Conservation (phyloP, 1,140 invertebrate species). For the Drosophila kikkawai region DNA sequence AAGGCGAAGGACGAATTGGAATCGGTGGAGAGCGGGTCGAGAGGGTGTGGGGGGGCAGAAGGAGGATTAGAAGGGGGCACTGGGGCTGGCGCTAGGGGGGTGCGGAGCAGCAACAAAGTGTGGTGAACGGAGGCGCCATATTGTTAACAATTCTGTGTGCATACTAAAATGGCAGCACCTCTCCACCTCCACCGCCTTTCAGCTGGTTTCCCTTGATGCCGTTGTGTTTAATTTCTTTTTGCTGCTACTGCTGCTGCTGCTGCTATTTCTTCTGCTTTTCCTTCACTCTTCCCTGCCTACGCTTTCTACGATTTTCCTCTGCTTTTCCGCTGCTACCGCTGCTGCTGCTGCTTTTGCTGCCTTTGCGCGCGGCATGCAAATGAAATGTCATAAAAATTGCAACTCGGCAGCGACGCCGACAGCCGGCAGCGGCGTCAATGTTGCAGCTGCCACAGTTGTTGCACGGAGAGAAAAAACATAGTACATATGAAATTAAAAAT, state of each 20-base stretch:
- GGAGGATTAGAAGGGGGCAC: neutral
- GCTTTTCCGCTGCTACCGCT: constrained; percentile 20
- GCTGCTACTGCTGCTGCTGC: constrained; percentile 29
- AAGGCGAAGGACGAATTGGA: constrained; percentile 19
- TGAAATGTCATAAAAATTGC: constrained; percentile 72
- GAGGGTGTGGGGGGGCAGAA: neutral
- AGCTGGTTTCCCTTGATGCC: constrained; percentile 44
- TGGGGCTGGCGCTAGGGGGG: neutral
- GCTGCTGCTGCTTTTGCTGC: constrained; percentile 26
- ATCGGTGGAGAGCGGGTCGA: neutral
- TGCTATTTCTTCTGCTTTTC: constrained; percentile 30
- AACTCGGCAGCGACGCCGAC: constrained; percentile 46
- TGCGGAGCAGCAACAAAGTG: constrained; percentile 36
- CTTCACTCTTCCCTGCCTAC: constrained; percentile 1
- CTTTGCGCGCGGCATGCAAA: constrained; percentile 61
- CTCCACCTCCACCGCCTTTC: neutral
- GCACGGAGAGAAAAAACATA: neutral
- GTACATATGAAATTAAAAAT: neutral
- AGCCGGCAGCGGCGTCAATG: constrained; percentile 53
- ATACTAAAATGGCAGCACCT: constrained; percentile 52
- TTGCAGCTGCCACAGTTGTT: constrained; percentile 40
- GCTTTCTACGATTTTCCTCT: constrained; percentile 10
- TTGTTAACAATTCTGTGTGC: constrained; percentile 65
- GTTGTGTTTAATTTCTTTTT: constrained; percentile 66
- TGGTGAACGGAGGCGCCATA: constrained; percentile 55